phyloP scores from a whole-genome alignment of 2,888 invertebrate species.

The Iselma pallidipennis region DNA sequence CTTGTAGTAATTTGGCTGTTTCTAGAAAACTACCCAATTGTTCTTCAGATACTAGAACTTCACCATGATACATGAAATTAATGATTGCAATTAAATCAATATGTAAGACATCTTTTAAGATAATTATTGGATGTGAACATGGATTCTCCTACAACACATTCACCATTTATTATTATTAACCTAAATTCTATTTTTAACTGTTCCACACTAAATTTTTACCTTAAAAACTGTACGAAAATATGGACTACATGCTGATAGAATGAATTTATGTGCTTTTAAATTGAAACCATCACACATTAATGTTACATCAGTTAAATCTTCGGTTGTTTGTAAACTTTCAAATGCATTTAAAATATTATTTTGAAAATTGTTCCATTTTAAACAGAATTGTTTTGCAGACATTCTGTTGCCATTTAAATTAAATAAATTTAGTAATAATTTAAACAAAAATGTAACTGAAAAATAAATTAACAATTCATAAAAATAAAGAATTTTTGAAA shows the following conservation, averaged over 20 bases:
- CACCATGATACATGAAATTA: constrained; percentile 74
- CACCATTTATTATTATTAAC: not conserved
- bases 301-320: constrained; percentile 74
- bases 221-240: constrained; percentile 76
- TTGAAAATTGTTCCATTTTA: constrained; percentile 77
- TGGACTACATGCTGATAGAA: constrained; percentile 74
- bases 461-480: constrained; percentile 4
- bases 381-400: constrained; percentile 68
- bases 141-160: constrained; percentile 65
- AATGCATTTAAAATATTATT: constrained; percentile 70
- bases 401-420: constrained; percentile 25
- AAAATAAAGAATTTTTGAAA: constrained; percentile 5
- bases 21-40: constrained; percentile 67
- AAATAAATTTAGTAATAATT: not conserved
- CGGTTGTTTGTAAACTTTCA: constrained; percentile 69
- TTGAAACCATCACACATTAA: constrained; percentile 73
- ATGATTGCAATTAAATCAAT: constrained; percentile 69
- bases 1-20: constrained; percentile 69
- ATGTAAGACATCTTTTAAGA: constrained; percentile 70
- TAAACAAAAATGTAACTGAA: constrained; percentile 12
- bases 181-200: not conserved
- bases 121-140: constrained; percentile 74
- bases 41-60: constrained; percentile 71
- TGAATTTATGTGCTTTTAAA: constrained; percentile 75
- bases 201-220: constrained; percentile 54